phyloP scores from a whole-genome alignment of 2,888 invertebrate genomes.

The Drosophila prostipennis region DNA sequence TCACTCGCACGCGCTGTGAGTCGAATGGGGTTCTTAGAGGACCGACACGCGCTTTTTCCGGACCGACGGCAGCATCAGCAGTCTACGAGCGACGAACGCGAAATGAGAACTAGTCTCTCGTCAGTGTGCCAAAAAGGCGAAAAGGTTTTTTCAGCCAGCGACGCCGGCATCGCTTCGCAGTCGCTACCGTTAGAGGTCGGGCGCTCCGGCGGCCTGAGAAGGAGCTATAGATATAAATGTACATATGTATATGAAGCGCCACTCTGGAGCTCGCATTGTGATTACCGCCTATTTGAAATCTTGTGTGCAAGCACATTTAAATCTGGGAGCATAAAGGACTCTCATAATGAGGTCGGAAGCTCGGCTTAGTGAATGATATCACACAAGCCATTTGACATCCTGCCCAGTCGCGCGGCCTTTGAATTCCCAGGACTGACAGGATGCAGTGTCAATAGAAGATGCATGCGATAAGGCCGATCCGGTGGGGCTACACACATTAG shows the following conservation, averaged over 20 bases:
- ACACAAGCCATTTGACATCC: conserved; percentile 77
- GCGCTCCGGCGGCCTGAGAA: conserved; percentile 1
- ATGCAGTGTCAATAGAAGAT: conserved; percentile 54
- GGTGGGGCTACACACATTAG: conserved; percentile 19
- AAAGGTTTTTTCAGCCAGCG: conserved; percentile 29
- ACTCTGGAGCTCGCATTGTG: conserved; percentile 18
- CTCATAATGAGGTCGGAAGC: conserved; percentile 41
- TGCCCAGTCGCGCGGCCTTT: conserved; percentile 60
- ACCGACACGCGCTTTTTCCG: conserved; percentile 44
- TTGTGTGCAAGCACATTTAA: conserved; percentile 24
- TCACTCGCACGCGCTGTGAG: conserved; percentile 25
- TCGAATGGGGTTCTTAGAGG: conserved; percentile 30
- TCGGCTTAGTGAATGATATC: conserved; percentile 68
- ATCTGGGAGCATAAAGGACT: conserved; percentile 26
- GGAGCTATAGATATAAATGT: conserved; percentile 3
- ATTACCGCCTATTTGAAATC: conserved; percentile 8
- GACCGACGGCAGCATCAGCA: conserved; percentile 64
- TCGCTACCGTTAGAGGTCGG: conserved; percentile 44
- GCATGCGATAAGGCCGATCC: conserved; percentile 46
- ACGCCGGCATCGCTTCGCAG: conserved; percentile 30
- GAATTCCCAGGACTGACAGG: conserved; percentile 66
- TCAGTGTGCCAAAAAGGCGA: conserved; percentile 62
- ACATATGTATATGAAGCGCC: background rate
- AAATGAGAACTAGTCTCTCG: conserved; percentile 72
- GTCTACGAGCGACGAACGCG: conserved; percentile 63